Conservation (phyloP, 1,140 invertebrate genomes). For the Ptiloglossa arizonensis region DNA sequence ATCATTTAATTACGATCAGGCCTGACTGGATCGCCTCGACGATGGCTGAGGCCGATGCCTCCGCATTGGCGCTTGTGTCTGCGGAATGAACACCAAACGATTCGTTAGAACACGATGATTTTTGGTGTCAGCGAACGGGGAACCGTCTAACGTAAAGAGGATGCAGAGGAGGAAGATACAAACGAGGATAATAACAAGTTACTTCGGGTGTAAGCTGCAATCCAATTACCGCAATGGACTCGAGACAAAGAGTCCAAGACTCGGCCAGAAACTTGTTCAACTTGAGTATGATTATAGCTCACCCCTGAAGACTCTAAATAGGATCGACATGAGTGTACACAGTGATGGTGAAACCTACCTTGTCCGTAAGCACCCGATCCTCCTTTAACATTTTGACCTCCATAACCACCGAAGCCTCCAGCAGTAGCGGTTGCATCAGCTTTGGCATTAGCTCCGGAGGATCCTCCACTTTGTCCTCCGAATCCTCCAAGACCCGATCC, state of each 20-base stretch:
- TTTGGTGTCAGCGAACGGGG: too few relatives aligned
- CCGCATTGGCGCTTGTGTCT: conserved; percentile 12
- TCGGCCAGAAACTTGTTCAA: too few relatives aligned
- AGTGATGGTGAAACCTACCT: neutral
- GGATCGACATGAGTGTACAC: neutral
- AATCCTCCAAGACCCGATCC: neutral
- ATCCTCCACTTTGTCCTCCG: neutral
- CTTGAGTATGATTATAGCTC: neutral
- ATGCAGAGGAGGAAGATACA: too few relatives aligned
- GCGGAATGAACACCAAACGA: conserved; percentile 33
- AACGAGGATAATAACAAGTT: too few relatives aligned
- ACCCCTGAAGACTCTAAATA: neutral
- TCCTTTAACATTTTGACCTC: conserved; percentile 4
- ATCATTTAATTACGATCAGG: conserved; percentile 63
- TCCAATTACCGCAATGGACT: too few relatives aligned
- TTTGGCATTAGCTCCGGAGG: neutral
- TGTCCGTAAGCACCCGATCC: conserved; percentile 13
- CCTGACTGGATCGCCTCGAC: conserved; percentile 30
- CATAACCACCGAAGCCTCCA: conserved; percentile 27
- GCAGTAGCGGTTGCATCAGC: conserved; percentile 14
- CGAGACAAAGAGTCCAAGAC: too few relatives aligned
- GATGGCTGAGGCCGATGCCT: conserved; percentile 30
- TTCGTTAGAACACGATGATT: neutral
- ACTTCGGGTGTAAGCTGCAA: too few relatives aligned
- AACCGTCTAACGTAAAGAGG: too few relatives aligned